A percentile compares a stretch with the other conserved stretches of the same genome.
phyloP scores from a whole-genome alignment of 2,797 vertebrate species.

The Channallabes apus region DNA sequence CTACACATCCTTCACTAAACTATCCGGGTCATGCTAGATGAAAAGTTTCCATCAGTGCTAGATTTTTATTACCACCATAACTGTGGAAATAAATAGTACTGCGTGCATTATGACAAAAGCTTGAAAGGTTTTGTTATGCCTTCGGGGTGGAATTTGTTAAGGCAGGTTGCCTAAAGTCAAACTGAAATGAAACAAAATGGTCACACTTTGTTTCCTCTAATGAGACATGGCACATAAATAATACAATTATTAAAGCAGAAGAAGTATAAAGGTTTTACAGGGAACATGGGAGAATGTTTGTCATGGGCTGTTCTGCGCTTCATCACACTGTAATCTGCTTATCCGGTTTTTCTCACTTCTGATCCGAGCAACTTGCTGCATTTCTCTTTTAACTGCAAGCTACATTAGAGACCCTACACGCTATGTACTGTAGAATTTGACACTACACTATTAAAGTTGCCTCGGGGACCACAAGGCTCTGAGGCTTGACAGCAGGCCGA shows the following conservation, averaged over 20 bases:
- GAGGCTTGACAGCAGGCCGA: slow-evolving; percentile 55
- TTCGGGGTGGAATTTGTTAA: slow-evolving; percentile 32
- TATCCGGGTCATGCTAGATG: slow-evolving; percentile 36
- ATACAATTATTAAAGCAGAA: neutral
- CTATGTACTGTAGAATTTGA: slow-evolving; percentile 33
- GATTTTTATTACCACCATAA: slow-evolving; percentile 47
- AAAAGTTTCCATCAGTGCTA: slow-evolving; percentile 43
- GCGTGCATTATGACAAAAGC: slow-evolving; percentile 23
- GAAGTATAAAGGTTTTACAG: neutral
- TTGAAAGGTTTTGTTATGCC: slow-evolving; percentile 24
- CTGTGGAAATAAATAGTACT: slow-evolving; percentile 46
- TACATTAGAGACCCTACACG: slow-evolving; percentile 22
- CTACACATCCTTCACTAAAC: slow-evolving; percentile 42
- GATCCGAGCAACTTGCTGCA: neutral
- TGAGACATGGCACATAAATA: neutral
- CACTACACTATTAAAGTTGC: slow-evolving; percentile 36
- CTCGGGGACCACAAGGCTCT: slow-evolving; percentile 41
- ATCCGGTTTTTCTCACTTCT: slow-evolving; percentile 17
- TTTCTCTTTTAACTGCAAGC: neutral
- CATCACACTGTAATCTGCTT: slow-evolving; percentile 5
- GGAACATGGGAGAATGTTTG: neutral
- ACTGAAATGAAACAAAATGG: slow-evolving; percentile 26
- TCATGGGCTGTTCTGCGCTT: neutral
- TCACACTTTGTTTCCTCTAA: slow-evolving; percentile 24
- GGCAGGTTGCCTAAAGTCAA: slow-evolving; percentile 18